These are phyloP conservation scores for Steinernema khuongi DNA, from an alignment of 1,140 invertebrate genomes.

Conservation along the genomic window DNA sequence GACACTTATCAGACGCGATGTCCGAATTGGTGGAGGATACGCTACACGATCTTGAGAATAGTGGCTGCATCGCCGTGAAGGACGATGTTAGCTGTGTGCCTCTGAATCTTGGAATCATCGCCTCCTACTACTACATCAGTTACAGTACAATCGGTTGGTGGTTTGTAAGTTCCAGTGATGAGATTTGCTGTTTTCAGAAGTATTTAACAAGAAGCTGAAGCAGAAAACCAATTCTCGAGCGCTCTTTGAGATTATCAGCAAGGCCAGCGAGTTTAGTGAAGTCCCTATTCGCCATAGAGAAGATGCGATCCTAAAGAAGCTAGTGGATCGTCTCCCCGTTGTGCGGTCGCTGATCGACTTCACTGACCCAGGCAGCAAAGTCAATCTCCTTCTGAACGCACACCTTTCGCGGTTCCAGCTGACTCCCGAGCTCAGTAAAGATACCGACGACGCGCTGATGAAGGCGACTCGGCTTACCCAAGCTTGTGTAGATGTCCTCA, in stretches of 20 bases:
- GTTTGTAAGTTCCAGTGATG: constrained; percentile 28
- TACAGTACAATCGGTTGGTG: constrained; percentile 88
- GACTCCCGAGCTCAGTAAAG: constrained; percentile 88
- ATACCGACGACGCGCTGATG: constrained; percentile 71
- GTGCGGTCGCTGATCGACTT: constrained; percentile 68
- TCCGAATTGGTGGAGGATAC: constrained; percentile 97
- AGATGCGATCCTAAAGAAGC: constrained; percentile 75
- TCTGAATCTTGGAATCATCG: constrained; percentile 98
- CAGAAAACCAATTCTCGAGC: constrained; percentile 95
- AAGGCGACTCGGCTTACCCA: constrained; percentile 73
- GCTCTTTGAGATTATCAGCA: constrained; percentile 92
- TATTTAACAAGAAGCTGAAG: constrained; percentile 92
- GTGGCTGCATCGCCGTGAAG: constrained; percentile 94
- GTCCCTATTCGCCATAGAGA: constrained; percentile 91
- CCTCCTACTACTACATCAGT: constrained; percentile 99
- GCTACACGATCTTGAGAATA: constrained; percentile 86
- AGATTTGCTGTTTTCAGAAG: constrained; percentile 67
- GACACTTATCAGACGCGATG: constrained; percentile 93
- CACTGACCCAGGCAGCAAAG: constrained; percentile 92
- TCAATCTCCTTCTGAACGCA: constrained; percentile 88
- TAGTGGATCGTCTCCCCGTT: constrained; percentile 74
- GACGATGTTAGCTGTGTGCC: constrained; percentile 94
- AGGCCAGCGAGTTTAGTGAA: constrained; percentile 89
- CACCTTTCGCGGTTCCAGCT: constrained; percentile 88
- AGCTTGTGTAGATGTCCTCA: constrained; percentile 95